Evolutionary conservation across 2,113 vertebrate species (phyloP), one percentile per base, ranked within the genome.

Genomic region (Cyanistes caeruleus): DNA sequence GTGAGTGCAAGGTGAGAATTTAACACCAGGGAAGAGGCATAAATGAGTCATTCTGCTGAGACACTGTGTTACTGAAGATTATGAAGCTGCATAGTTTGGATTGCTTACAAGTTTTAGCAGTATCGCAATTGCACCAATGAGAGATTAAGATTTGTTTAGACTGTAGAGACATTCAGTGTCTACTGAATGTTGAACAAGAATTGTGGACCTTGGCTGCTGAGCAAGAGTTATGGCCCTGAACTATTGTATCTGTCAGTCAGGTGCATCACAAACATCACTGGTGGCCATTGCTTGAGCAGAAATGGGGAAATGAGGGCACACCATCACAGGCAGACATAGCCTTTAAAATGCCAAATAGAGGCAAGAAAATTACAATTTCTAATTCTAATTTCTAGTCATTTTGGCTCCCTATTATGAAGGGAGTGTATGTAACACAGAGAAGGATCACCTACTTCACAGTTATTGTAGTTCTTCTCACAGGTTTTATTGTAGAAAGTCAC

Each of bases 301-400:
- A 69, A 35, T 13, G 16, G 13, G 17, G 14, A 28, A n/a, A 9
- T 5, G n/a, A 8, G 9, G 20, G 14, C 19, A 21, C 19, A 24
- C 4, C 20, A 16, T 49, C 44, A 35, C 20, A 16, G 14, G 4
- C 28, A 48, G 35, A 39, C 17, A 31, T 0, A 1, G 24, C 49
- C 44, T 80, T 59, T 24, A 19, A 53, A 82, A 53, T 51, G 18
- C 56, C 67, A 41, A 21, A 70, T 2, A 46, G 64, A 48, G 30
- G 6, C 37, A 64, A n/a, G 23, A 43, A 52, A 64, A 43, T 22
- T 5, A 52, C 23, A 35, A 48, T 72, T 78, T 81, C 22, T 53
- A 23, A 30, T 51, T 49, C 25, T 20, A 16, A 3, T n/a, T 84
- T 74, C 43, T 73, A 31, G 8, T 20, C 81, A 25, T 62, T 77